A percentile compares a stretch with the other conserved stretches of the same genome.
Evolutionary conservation across 2,888 invertebrate species (phyloP).

Genomic region (Mimumesa dahlbomi): DNA sequence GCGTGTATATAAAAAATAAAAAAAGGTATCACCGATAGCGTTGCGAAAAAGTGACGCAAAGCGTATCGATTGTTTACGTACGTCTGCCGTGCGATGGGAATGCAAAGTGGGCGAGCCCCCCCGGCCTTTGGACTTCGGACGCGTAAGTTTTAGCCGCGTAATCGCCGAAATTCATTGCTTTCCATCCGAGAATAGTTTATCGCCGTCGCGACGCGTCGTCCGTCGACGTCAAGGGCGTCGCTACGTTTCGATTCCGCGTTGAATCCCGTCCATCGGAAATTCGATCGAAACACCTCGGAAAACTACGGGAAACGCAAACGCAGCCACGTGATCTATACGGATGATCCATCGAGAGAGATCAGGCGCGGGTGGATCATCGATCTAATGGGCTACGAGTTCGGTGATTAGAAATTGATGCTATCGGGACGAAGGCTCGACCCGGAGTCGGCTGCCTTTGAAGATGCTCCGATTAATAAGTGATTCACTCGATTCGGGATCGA

Average conservation of each 20-base stretch:
- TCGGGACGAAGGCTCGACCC: not conserved
- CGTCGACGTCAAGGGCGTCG: too few species aligned
- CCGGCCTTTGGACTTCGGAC: conserved; percentile 35
- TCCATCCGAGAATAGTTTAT: conserved; percentile 33
- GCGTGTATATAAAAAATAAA: not conserved
- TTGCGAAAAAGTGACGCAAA: conserved; percentile 15
- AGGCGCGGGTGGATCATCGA: too few species aligned
- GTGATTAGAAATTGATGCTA: not conserved
- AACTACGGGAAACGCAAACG: too few species aligned
- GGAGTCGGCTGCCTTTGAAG: not conserved
- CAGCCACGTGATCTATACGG: too few species aligned
- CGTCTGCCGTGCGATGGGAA: conserved; percentile 5
- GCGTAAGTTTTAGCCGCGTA: conserved; percentile 4
- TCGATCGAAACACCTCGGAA: too few species aligned
- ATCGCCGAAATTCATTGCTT: conserved; percentile 22
- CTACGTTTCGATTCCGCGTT: too few species aligned
- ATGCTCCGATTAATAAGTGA: conserved; percentile 1
- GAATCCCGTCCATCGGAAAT: too few species aligned
- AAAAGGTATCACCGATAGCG: not conserved
- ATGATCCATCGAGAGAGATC: too few species aligned
- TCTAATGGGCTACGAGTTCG: too few species aligned
- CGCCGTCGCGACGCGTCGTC: conserved; percentile 1
- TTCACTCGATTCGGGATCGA: conserved; percentile 19
- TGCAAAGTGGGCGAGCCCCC: conserved; percentile 22
- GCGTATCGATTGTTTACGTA: conserved; percentile 24